Evolutionary conservation across 2,888 invertebrate species (phyloP), one percentile per base, ranked within the genome.

Genomic region (Achlya flavicornis): DNA sequence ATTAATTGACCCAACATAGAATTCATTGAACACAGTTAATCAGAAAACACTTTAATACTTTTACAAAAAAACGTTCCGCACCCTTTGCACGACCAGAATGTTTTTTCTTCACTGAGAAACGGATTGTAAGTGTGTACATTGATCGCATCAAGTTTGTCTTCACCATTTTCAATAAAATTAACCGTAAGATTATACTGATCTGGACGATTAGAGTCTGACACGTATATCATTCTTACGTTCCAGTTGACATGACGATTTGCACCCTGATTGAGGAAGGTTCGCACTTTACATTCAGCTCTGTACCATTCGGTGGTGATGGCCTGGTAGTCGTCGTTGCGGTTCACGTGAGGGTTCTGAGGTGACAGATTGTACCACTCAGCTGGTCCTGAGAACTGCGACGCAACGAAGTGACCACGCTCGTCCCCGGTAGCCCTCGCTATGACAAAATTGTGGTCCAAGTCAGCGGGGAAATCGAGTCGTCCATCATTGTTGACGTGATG

Each of bases 331-430:
- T 57, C 32, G 33, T 67, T 64, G 11, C 67, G 64, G 58, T 67
- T 67, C 33, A 67, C 67, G 4, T 64, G 62, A 4, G 64, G 58
- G 16, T 67, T 67, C 35, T 67, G 67, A 26, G 67, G 67, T 0
- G 67, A 67, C 3, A 67, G 58, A n/a, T 67, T 67, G 63, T 64
- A 67, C 67, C 67, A 67, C 57, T 67, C 64, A 0, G 64, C 58
- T 5, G 67, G 67, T 19, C 67, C 67, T 11, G 67, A 67, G 63
- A 67, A 67, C 38, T 67, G 67, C 10, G 67, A 63, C 11, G 61
- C 67, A 3, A 67, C 67, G 2, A 67, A 46, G 41, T 67, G 67
- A 3, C 67, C 64, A 3, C 64, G 66, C 59, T 62, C 66, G n/a
- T 66, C 66, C 10, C 64, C 66, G 1, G 58, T 58, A 3, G 61